Percentiles rank a stretch among this genome's conserved stretches.
These are phyloP conservation scores for Bothrops jararaca DNA, from an alignment of 2,113 vertebrate genomes.

Conservation along the genomic window DNA sequence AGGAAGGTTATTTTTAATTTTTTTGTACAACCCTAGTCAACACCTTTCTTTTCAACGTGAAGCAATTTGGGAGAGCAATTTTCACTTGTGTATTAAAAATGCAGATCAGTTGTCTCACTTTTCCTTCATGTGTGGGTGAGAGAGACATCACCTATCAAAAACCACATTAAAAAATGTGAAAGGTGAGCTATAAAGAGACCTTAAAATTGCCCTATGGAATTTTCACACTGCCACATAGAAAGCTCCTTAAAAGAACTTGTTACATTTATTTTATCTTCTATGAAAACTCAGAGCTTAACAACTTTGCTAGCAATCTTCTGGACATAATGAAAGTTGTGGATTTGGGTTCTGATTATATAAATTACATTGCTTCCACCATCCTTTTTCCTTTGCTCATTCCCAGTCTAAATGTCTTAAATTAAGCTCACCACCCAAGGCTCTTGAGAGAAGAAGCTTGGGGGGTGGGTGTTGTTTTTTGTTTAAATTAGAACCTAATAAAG, in stretches of 20 bases:
- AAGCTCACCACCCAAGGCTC: background rate
- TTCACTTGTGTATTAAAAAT: conserved; percentile 49
- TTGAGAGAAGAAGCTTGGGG: background rate
- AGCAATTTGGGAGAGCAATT: conserved; percentile 46
- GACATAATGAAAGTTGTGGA: background rate
- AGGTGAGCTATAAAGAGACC: conserved; percentile 12
- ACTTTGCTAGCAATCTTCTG: background rate
- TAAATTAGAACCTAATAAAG: background rate
- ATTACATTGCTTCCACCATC: background rate
- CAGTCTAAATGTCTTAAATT: background rate
- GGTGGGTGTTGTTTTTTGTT: too few relatives aligned
- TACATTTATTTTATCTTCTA: background rate
- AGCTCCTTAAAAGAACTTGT: conserved; percentile 6
- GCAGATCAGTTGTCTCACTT: conserved; percentile 43
- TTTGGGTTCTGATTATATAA: background rate
- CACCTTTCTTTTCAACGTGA: conserved; percentile 29
- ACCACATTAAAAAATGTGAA: conserved; percentile 20
- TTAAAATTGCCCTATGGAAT: background rate
- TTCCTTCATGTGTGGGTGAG: background rate
- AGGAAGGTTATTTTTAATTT: conserved; percentile 43
- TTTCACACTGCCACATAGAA: background rate
- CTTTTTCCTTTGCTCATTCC: background rate
- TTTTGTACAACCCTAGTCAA: conserved; percentile 41
- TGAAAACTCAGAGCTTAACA: background rate
- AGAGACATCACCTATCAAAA: conserved; percentile 2